Conservation (phyloP, 2,888 invertebrate genomes). For the Imbricaverruca yamaguchii region DNA sequence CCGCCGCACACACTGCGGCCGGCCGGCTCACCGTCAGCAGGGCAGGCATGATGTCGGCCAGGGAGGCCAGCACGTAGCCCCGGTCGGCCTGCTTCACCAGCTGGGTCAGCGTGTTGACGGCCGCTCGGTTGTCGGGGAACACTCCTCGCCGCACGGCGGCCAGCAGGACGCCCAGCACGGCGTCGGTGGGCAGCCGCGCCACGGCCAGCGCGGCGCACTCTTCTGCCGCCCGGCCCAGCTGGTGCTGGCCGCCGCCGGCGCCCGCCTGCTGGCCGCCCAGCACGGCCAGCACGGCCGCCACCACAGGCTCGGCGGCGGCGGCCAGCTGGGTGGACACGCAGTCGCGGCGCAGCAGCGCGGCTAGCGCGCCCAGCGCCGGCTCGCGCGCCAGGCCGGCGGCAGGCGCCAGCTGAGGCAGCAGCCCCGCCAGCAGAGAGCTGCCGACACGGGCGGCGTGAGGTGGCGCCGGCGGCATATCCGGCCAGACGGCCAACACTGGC, state of each 20-base stretch:
- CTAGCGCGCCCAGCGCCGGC: slow-evolving; percentile 68
- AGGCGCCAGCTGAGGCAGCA: slow-evolving; percentile 50
- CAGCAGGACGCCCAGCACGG: slow-evolving; percentile 59
- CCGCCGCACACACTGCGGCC: no score
- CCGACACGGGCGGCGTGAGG: neutral
- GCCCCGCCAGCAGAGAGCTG: slow-evolving; percentile 53
- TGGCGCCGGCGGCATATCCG: no score
- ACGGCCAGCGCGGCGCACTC: slow-evolving; percentile 43
- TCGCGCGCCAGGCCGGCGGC: slow-evolving; percentile 43
- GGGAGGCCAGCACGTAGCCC: slow-evolving; percentile 42
- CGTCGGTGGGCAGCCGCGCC: slow-evolving; percentile 64
- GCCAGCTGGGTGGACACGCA: slow-evolving; percentile 58
- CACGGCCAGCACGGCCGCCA: slow-evolving; percentile 79
- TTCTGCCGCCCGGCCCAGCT: slow-evolving; percentile 67
- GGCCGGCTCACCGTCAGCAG: slow-evolving; percentile 50
- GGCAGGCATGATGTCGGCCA: slow-evolving; percentile 76
- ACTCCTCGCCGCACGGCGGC: slow-evolving; percentile 82
- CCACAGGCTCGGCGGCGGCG: slow-evolving; percentile 76
- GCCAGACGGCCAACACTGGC: no score
- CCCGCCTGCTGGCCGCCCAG: slow-evolving; percentile 69
- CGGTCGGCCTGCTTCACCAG: slow-evolving; percentile 65
- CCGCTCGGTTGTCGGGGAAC: slow-evolving; percentile 80
- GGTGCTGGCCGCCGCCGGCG: slow-evolving; percentile 40
- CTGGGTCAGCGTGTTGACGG: slow-evolving; percentile 82
- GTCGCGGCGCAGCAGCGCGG: slow-evolving; percentile 74